Conservation (phyloP, 2,113 vertebrate genomes). For the Caranx ignobilis region DNA sequence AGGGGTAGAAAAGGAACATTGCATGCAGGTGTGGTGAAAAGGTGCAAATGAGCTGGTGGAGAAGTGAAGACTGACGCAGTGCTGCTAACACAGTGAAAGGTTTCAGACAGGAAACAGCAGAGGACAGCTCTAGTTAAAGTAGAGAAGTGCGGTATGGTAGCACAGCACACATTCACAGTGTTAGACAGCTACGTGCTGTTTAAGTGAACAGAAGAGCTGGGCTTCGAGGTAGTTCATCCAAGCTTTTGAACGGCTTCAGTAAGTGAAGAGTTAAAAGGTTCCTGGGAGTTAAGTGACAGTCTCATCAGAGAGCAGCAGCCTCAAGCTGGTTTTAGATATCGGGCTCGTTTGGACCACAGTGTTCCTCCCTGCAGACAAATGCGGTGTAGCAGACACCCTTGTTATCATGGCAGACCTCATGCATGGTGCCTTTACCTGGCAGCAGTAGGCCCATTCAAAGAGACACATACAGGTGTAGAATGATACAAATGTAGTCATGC, state of each 20-base stretch:
- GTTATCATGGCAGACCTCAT: slow-evolving; percentile 54
- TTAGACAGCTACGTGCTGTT: slow-evolving; percentile 17
- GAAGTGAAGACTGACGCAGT: slow-evolving; percentile 65
- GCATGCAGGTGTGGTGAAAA: slow-evolving; percentile 61
- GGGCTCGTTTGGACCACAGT: slow-evolving; percentile 1
- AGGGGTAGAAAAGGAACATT: slow-evolving; percentile 84
- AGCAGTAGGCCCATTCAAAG: slow-evolving; percentile 16
- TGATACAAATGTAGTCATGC: slow-evolving; percentile 65
- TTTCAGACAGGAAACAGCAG: slow-evolving; percentile 75
- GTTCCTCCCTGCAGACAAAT: slow-evolving; percentile 35
- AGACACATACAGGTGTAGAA: slow-evolving; percentile 14
- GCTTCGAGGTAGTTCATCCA: slow-evolving; percentile 1
- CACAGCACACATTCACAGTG: background rate
- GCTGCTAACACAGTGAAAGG: slow-evolving; percentile 47
- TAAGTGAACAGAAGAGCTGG: background rate
- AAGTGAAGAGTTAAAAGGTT: slow-evolving; percentile 32
- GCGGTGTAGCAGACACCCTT: background rate
- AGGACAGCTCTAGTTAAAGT: slow-evolving; percentile 32
- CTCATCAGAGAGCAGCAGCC: slow-evolving; percentile 34
- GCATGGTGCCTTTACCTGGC: slow-evolving; percentile 51
- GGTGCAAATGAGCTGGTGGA: slow-evolving; percentile 55
- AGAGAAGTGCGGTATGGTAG: slow-evolving; percentile 1
- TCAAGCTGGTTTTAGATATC: slow-evolving; percentile 11
- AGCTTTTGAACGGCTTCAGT: slow-evolving; percentile 20
- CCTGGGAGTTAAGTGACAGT: background rate